Evolutionary conservation across 2,113 vertebrate species (phyloP).

Genomic region (Dipodomys ordii): DNA sequence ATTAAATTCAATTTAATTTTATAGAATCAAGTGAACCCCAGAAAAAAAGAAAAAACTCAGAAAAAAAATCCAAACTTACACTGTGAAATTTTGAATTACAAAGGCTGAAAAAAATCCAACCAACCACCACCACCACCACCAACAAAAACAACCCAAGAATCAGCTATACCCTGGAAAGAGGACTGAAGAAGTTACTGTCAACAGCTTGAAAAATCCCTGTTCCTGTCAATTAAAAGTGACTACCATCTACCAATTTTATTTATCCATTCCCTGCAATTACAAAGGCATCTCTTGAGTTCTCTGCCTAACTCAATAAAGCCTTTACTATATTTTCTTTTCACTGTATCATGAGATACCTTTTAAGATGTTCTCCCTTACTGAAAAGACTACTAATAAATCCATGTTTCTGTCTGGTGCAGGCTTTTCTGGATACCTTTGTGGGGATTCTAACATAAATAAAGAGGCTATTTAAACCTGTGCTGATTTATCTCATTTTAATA

Average conservation of each 20-base stretch:
- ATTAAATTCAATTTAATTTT: conserved; percentile 14
- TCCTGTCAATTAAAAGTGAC: background rate
- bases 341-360: background rate
- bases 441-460: background rate
- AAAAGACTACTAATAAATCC: background rate
- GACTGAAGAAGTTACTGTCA: conserved; percentile 18
- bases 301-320: background rate
- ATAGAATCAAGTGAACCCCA: background rate
- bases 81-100: conserved; percentile 19
- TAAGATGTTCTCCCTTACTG: background rate
- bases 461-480: background rate
- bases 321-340: background rate
- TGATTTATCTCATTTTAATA: conserved; percentile 40
- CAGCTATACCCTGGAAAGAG: background rate
- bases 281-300: conserved; percentile 21
- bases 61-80: background rate
- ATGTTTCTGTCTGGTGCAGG: background rate
- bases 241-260: background rate
- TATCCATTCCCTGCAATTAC: background rate
- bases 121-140: too few relatives aligned
- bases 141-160: background rate
- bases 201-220: background rate
- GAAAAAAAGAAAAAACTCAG: background rate
- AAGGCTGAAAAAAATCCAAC: background rate
- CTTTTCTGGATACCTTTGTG: conserved; percentile 14